Percentiles rank a stretch among this genome's conserved stretches.
phyloP scores from a whole-genome alignment of 2,113 vertebrate species.

The Myiagra hebetior region DNA sequence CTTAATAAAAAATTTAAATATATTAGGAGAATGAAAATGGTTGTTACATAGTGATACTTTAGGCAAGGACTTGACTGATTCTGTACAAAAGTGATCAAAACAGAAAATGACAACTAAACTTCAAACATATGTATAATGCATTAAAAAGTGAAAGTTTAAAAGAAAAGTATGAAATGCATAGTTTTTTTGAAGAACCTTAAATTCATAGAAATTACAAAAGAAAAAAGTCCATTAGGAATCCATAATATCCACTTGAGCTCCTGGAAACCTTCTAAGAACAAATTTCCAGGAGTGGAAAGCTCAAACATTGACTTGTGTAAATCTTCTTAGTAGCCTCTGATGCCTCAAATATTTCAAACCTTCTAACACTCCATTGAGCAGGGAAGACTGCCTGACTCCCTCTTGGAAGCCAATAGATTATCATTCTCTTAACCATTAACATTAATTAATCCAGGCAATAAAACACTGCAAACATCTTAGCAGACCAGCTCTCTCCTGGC shows the following conservation, averaged over 20 bases:
- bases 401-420: constrained; percentile 31
- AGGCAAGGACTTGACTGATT: background rate
- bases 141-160: background rate
- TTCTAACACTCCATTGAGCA: constrained; percentile 1
- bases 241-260: background rate
- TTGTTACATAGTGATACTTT: background rate
- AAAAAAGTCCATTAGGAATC: background rate
- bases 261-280: background rate
- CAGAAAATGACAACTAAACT: background rate
- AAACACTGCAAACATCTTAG: constrained; percentile 5
- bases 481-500: constrained; percentile 15
- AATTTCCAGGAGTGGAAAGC: background rate
- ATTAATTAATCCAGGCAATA: constrained; percentile 53
- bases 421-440: constrained; percentile 22
- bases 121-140: background rate
- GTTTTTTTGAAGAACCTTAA: background rate
- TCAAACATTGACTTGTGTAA: background rate
- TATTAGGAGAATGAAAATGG: background rate
- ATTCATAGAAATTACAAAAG: background rate
- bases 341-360: constrained; percentile 6
- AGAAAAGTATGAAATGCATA: background rate
- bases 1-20: background rate
- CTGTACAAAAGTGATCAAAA: background rate
- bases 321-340: background rate
- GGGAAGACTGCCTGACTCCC: background rate